These are phyloP conservation scores for Rhadinocentrus ornatus DNA, from an alignment of 2,797 vertebrate genomes.

Conservation along the genomic window DNA sequence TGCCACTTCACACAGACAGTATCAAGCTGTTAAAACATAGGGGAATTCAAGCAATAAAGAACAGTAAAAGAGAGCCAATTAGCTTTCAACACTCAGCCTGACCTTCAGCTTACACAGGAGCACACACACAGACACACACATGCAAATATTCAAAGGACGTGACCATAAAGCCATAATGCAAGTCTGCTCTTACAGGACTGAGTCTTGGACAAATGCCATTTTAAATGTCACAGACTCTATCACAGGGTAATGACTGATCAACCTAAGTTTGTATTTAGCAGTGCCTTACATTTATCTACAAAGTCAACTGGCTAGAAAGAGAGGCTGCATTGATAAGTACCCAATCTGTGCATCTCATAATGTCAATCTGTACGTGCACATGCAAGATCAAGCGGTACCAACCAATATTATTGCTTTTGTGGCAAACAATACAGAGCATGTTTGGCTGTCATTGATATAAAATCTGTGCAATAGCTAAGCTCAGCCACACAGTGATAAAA, in stretches of 20 bases:
- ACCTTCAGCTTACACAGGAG: conserved; percentile 71
- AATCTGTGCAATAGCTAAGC: conserved; percentile 14
- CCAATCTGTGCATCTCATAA: conserved; percentile 27
- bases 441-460: background rate
- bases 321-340: conserved; percentile 15
- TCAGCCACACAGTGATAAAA: background rate
- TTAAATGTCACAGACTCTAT: conserved; percentile 79
- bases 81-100: conserved; percentile 73
- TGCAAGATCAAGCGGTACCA: background rate
- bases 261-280: conserved; percentile 48
- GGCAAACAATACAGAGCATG: background rate
- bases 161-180: conserved; percentile 76
- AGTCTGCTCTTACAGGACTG: conserved; percentile 71
- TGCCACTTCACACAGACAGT: conserved; percentile 53
- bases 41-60: conserved; percentile 38
- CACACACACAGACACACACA: conserved; percentile 25
- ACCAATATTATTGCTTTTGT: background rate
- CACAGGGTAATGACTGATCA: conserved; percentile 67
- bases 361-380: conserved; percentile 8
- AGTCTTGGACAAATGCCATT: conserved; percentile 67
- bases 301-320: conserved; percentile 20
- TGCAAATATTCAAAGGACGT: conserved; percentile 67
- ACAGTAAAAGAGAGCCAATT: conserved; percentile 65
- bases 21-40: conserved; percentile 47
- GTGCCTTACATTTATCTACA: conserved; percentile 39